Conservation (phyloP, 2,888 invertebrate species). For the Eupeodes latifasciatus region DNA sequence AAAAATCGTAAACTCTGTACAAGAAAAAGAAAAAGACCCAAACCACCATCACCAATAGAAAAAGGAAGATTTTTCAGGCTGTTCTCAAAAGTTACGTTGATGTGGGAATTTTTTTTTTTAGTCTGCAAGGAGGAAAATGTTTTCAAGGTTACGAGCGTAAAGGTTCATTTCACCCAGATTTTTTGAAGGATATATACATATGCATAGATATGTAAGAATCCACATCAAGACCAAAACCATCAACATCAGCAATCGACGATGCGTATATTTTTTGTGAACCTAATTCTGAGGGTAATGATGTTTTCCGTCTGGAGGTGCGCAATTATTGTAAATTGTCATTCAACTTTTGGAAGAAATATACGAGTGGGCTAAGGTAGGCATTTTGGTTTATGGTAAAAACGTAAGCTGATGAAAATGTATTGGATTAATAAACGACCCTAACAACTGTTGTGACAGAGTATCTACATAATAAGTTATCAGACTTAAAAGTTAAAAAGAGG, state of each 20-base stretch:
- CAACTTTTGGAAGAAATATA: not conserved
- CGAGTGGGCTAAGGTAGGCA: no score
- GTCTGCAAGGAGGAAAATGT: conserved; percentile 42
- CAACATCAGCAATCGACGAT: not conserved
- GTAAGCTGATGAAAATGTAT: no score
- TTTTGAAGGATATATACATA: not conserved
- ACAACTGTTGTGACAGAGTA: no score
- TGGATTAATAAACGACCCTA: no score
- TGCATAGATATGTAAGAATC: not conserved
- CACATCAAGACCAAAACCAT: not conserved
- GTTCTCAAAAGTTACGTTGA: not conserved
- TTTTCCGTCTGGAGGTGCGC: conserved; percentile 12
- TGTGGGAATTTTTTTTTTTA: conserved; percentile 3
- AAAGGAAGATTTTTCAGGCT: not conserved
- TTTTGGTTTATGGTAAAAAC: no score
- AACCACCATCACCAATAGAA: not conserved
- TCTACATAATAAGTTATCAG: no score
- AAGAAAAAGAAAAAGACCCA: not conserved
- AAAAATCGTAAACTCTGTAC: no score
- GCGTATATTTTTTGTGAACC: conserved; percentile 10
- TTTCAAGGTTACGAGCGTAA: conserved; percentile 47
- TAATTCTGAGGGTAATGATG: not conserved
- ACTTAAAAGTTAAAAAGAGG: no score
- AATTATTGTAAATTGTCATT: conserved; percentile 5
- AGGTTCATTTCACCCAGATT: conserved; percentile 47